Evolutionary conservation across 2,113 vertebrate genomes (phyloP).

Genomic region (Abramis brama): DNA sequence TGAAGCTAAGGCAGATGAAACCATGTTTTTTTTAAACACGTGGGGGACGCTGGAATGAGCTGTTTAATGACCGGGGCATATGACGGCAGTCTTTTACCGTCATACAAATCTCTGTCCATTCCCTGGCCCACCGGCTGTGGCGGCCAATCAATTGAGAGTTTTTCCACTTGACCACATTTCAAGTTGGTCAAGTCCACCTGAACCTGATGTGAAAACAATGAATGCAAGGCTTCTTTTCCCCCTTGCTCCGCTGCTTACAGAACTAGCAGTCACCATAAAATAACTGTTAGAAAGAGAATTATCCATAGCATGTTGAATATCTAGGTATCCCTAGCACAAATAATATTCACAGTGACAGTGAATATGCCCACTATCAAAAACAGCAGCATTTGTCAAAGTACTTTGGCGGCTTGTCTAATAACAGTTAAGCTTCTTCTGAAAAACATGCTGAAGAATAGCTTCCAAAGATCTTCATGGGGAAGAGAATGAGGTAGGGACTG

Average conservation of each 20-base stretch:
- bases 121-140: background rate
- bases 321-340: background rate
- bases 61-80: no score
- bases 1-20: no score
- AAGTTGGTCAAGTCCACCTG: background rate
- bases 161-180: background rate
- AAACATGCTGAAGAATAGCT: background rate
- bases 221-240: no score
- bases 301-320: background rate
- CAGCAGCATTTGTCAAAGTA: background rate
- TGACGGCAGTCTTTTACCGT: background rate
- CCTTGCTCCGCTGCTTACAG: background rate
- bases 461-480: background rate
- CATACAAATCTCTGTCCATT: no score
- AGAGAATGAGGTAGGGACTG: background rate
- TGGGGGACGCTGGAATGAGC: no score
- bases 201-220: background rate
- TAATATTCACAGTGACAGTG: background rate
- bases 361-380: background rate
- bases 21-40: no score
- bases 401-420: background rate
- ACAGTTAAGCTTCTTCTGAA: background rate
- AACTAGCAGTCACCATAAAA: no score
- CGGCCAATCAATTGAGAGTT: background rate
- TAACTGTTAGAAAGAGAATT: background rate